Evolutionary conservation across 2,797 vertebrate species (phyloP).

Genomic region (Heliangelus exortis): DNA sequence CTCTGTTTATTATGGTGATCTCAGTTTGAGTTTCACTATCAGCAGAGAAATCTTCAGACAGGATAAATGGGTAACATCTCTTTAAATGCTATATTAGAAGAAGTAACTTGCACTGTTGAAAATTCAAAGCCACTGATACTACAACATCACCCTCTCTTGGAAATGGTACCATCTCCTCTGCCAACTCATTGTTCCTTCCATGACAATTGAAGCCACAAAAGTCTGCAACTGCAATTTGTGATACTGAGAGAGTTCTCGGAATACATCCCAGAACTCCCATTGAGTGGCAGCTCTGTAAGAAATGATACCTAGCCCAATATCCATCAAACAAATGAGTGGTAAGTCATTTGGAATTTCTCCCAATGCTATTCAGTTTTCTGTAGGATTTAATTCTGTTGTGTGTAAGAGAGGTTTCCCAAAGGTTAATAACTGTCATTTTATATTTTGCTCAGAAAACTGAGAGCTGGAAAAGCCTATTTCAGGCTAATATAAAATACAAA

Average conservation of each 20-base stretch:
- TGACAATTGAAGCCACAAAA: not conserved
- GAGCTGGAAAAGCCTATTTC: conserved; percentile 29
- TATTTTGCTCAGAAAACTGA: conserved; percentile 43
- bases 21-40: conserved; percentile 40
- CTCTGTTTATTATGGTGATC: conserved; percentile 36
- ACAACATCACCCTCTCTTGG: not conserved
- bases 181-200: not conserved
- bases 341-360: conserved; percentile 60
- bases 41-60: conserved; percentile 6
- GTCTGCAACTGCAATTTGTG: not conserved
- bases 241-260: conserved; percentile 7
- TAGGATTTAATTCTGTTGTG: conserved; percentile 50
- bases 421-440: conserved; percentile 51
- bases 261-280: not conserved
- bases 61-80: not conserved
- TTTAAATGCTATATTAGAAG: not conserved
- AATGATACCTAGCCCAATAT: not conserved
- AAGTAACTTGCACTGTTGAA: not conserved
- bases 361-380: conserved; percentile 30
- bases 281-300: conserved; percentile 59
- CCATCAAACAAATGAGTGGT: conserved; percentile 51
- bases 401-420: conserved; percentile 45
- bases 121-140: not conserved
- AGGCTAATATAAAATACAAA: conserved; percentile 59
- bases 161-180: conserved; percentile 19